phyloP scores from a whole-genome alignment of 2,888 invertebrate genomes.

The Flabesymbios commensalis region DNA sequence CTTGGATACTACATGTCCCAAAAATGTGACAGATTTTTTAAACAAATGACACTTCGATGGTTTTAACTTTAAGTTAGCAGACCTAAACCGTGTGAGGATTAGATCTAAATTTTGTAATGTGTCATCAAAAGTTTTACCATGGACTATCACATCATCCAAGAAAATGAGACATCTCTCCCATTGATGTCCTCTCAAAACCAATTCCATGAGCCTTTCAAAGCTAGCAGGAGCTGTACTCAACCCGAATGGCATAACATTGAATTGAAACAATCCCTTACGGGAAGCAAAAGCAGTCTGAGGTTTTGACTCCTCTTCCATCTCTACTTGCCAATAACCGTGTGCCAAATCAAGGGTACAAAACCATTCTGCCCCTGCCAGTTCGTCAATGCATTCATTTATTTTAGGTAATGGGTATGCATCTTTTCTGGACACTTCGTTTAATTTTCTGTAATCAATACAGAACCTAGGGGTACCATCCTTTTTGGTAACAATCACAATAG shows the following conservation, averaged over 20 bases:
- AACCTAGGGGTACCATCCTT: conserved; percentile 20
- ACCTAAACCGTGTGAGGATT: not conserved
- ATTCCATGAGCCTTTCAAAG: conserved; percentile 13
- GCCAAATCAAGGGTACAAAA: conserved; percentile 34
- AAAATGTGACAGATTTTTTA: conserved; percentile 18
- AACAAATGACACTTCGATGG: conserved; percentile 14
- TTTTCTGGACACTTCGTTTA: conserved; percentile 26
- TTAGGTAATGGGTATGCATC: conserved; percentile 30
- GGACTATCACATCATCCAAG: conserved; percentile 22
- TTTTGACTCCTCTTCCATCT: conserved; percentile 1
- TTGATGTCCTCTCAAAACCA: not conserved
- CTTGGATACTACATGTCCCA: conserved; percentile 13
- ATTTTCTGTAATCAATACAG: conserved; percentile 29
- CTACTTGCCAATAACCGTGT: conserved; percentile 39
- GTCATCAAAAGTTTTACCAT: not conserved
- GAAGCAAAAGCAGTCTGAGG: conserved; percentile 18
- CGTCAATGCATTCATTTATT: conserved; percentile 25
- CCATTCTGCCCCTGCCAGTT: conserved; percentile 28
- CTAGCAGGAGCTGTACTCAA: conserved; percentile 8
- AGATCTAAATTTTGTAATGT: not conserved
- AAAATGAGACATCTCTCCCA: conserved; percentile 4
- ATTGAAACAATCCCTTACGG: conserved; percentile 10
- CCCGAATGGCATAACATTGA: conserved; percentile 13
- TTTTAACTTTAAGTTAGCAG: not conserved
- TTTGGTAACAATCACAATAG: conserved; percentile 23